phyloP scores from a whole-genome alignment of 2,888 invertebrate species.

The Magallana nippona region DNA sequence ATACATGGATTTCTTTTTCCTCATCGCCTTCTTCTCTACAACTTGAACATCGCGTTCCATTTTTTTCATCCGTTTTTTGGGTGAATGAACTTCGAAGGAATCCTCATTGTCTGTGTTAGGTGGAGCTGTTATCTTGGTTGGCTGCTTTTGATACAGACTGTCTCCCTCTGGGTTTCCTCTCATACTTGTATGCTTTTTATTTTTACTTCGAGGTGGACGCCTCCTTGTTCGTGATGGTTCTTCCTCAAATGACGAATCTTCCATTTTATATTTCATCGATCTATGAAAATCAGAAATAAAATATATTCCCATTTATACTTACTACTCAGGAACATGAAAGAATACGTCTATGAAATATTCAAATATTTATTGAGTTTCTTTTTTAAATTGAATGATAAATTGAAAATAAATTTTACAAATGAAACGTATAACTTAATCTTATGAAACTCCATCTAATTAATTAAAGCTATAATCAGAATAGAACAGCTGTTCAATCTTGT shows the following conservation, averaged over 20 bases:
- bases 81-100: conserved; percentile 45
- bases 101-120: conserved; percentile 58
- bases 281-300: conserved; percentile 19
- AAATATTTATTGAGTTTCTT: too few relatives aligned
- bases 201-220: conserved; percentile 51
- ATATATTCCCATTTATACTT: not conserved
- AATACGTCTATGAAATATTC: too few relatives aligned
- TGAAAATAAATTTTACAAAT: too few relatives aligned
- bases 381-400: too few relatives aligned
- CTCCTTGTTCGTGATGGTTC: conserved; percentile 47
- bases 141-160: conserved; percentile 63
- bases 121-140: conserved; percentile 54
- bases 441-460: too few relatives aligned
- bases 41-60: conserved; percentile 35
- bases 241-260: conserved; percentile 53
- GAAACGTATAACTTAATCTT: too few relatives aligned
- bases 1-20: conserved; percentile 50
- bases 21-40: conserved; percentile 38
- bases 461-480: not conserved
- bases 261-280: conserved; percentile 48
- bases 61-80: conserved; percentile 48
- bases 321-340: not conserved
- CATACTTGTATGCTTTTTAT: conserved; percentile 54
- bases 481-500: not conserved
- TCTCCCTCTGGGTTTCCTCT: conserved; percentile 71